A percentile compares a stretch with the other conserved stretches of the same genome.
Evolutionary conservation across 2,888 invertebrate species (phyloP).

Genomic region (Minunthozetes semirufus): DNA sequence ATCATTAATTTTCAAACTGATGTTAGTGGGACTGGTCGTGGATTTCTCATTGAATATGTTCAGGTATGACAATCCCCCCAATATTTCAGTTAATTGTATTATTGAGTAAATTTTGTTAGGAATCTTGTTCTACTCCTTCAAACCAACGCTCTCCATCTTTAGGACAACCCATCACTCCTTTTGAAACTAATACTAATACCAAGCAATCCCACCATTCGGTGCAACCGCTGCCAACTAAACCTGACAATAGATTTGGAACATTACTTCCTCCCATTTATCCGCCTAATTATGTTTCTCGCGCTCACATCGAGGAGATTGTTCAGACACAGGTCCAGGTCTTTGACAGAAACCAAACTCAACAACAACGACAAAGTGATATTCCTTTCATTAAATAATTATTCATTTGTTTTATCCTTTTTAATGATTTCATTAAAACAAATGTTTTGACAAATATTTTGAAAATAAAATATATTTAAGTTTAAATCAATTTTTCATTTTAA

Average conservation of each 20-base stretch:
- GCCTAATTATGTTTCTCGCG: conserved; percentile 36
- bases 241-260: conserved; percentile 17
- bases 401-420: too few relatives aligned
- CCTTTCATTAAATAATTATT: too few relatives aligned
- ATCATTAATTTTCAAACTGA: conserved; percentile 41
- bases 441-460: too few relatives aligned
- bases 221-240: neutral
- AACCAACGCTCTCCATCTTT: conserved; percentile 8
- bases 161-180: neutral
- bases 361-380: too few relatives aligned
- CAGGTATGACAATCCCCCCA: conserved; percentile 31
- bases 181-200: conserved; percentile 19
- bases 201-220: neutral
- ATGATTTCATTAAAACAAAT: too few relatives aligned
- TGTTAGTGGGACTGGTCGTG: conserved; percentile 39
- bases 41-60: conserved; percentile 43
- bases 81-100: neutral
- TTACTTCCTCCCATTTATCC: conserved; percentile 35
- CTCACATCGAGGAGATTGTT: conserved; percentile 35
- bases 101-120: neutral
- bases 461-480: too few relatives aligned
- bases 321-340: conserved; percentile 34
- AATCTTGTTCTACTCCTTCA: neutral
- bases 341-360: neutral
- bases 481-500: too few relatives aligned